Conservation (phyloP, 2,113 vertebrate species). For the rat (Rattus norvegicus) region GRCr8 NC_086032.1:74074501-74075000, state of each 20-base stretch:
- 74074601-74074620: background rate
- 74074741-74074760: background rate
- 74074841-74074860: background rate
- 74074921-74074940: background rate
- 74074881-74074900: background rate
- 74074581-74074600: background rate
- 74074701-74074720: background rate
- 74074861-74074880: background rate
- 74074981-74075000: background rate
- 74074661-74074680: background rate
- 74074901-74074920: background rate
- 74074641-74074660: background rate
- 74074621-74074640: background rate
- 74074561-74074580: background rate
- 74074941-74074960: background rate
- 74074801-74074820: background rate
- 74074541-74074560: background rate
- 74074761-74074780: too few relatives aligned
- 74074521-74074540: background rate
- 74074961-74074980: background rate
- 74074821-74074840: background rate
- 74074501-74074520: background rate
- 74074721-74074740: background rate
- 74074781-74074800: background rate
- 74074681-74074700: accelerated